These are phyloP conservation scores for Paradoxurus hermaphroditus DNA, from an alignment of 2,113 vertebrate genomes.

Conservation along the genomic window DNA sequence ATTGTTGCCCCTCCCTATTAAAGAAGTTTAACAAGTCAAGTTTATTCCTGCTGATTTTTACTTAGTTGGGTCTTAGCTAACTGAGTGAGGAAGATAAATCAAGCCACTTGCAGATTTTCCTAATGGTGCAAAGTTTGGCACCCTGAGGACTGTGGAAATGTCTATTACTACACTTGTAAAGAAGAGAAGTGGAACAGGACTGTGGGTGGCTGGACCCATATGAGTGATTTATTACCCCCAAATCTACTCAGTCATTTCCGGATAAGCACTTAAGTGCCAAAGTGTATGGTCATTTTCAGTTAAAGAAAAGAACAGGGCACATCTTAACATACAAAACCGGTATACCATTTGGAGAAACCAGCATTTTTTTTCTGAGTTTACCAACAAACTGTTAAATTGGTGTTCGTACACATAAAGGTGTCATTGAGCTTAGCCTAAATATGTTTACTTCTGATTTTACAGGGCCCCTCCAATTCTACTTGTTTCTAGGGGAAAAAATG, in stretches of 20 bases:
- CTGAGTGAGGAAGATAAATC: slow-evolving; percentile 71
- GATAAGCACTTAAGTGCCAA: slow-evolving; percentile 57
- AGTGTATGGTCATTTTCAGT: slow-evolving; percentile 36
- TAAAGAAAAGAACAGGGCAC: not conserved
- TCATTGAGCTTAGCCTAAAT: not conserved
- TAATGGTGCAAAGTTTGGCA: slow-evolving; percentile 75
- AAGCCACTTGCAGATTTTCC: slow-evolving; percentile 74
- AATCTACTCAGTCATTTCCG: slow-evolving; percentile 66
- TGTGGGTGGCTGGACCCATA: slow-evolving; percentile 68
- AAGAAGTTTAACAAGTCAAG: slow-evolving; percentile 70
- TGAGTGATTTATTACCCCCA: slow-evolving; percentile 62
- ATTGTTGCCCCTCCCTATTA: slow-evolving; percentile 59
- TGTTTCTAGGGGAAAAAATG: not conserved
- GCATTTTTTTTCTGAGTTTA: not conserved
- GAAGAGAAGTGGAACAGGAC: slow-evolving; percentile 66
- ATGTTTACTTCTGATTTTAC: slow-evolving; percentile 16
- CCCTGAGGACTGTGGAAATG: slow-evolving; percentile 67
- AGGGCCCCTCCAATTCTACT: not conserved
- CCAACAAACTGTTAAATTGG: not conserved
- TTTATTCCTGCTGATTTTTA: slow-evolving; percentile 65
- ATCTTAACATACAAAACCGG: not conserved
- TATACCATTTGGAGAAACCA: not conserved
- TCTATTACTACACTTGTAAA: slow-evolving; percentile 63
- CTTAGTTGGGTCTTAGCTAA: slow-evolving; percentile 66
- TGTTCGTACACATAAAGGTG: not conserved